phyloP scores from a whole-genome alignment of 2,797 vertebrate species.

The Onychomys torridus region DNA sequence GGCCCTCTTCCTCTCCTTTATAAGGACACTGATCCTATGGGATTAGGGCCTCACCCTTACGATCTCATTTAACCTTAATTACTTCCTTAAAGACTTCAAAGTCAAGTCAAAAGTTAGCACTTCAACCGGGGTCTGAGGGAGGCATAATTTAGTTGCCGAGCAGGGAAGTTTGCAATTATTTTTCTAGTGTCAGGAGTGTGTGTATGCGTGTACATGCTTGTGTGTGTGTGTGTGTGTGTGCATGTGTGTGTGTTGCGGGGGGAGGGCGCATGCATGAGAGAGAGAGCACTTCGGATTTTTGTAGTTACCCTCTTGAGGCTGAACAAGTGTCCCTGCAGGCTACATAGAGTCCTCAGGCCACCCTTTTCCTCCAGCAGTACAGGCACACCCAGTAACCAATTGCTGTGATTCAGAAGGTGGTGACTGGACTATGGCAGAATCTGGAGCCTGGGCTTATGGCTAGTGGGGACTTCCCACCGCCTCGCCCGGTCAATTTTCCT shows the following conservation, averaged over 20 bases:
- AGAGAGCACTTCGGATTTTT: neutral
- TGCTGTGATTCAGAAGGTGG: neutral
- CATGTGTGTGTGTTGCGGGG: rapidly evolving
- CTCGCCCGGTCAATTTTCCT: neutral
- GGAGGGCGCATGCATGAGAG: neutral
- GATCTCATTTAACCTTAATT: neutral
- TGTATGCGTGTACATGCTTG: rapidly evolving
- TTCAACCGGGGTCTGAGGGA: neutral
- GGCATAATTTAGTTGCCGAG: neutral
- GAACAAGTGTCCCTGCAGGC: neutral
- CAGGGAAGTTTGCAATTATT: neutral
- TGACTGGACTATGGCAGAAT: neutral
- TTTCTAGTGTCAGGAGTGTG: neutral
- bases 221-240: too few relatives aligned
- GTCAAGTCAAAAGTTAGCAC: neutral
- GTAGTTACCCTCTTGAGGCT: neutral
- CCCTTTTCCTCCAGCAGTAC: neutral
- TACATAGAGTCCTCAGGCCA: neutral
- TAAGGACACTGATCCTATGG: neutral
- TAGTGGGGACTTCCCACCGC: neutral
- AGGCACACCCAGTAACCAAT: neutral
- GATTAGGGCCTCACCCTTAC: neutral
- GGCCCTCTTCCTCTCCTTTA: neutral
- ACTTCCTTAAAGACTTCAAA: neutral
- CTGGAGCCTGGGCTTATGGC: neutral